A percentile compares a stretch with the other conserved stretches of the same genome.
Conservation (phyloP, 2,797 vertebrate genomes). For the Rostrhamus sociabilis region DNA sequence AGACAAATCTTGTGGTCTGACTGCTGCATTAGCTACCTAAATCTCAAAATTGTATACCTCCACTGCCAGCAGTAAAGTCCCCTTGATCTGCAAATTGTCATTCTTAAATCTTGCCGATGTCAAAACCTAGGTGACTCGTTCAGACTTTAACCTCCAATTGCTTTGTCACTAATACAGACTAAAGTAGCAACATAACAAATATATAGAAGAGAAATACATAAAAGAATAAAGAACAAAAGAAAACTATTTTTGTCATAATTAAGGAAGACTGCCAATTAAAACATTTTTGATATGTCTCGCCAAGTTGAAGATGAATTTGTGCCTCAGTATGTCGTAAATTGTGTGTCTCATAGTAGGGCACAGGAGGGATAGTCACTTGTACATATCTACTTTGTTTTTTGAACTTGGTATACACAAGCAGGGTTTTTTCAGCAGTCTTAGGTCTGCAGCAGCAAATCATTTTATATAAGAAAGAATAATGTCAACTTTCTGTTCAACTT, state of each 20-base stretch:
- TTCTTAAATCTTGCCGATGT: background rate
- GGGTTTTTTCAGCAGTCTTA: background rate
- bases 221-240: background rate
- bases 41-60: conserved; percentile 32
- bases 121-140: background rate
- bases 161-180: background rate
- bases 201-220: background rate
- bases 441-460: background rate
- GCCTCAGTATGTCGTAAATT: background rate
- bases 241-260: background rate
- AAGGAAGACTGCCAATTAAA: background rate
- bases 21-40: conserved; percentile 7
- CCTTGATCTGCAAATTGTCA: conserved; percentile 23
- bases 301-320: background rate
- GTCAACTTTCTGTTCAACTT: background rate
- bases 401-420: background rate
- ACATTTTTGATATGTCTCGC: background rate
- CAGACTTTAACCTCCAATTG: background rate
- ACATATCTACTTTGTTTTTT: fast-evolving
- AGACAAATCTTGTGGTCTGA: background rate
- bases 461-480: background rate
- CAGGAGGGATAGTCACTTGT: background rate
- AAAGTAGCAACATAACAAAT: background rate
- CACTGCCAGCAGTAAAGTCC: background rate
- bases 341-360: background rate